phyloP scores from a whole-genome alignment of 2,888 invertebrate genomes.

The Cataglyphis rosenhaueri region DNA sequence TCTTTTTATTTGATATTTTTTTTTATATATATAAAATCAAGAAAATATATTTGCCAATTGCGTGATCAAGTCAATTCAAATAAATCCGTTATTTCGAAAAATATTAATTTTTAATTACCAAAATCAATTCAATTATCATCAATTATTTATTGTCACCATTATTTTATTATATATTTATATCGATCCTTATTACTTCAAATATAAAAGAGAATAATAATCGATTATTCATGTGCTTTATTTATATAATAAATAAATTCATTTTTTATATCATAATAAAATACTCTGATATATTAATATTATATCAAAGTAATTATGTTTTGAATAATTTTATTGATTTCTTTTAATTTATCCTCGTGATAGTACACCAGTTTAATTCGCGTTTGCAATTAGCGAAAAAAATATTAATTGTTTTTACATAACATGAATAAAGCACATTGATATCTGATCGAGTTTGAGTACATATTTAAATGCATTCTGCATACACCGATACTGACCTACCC shows the following conservation, averaged over 20 bases:
- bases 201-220: neutral
- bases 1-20: neutral
- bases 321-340: neutral
- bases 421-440: neutral
- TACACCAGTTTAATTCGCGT: neutral
- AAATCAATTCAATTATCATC: no score
- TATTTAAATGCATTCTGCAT: conserved; percentile 47
- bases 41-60: neutral
- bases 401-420: neutral
- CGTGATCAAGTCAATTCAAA: neutral
- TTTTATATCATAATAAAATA: neutral
- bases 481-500: conserved; percentile 84
- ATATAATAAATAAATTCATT: neutral
- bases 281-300: neutral
- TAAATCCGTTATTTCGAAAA: neutral
- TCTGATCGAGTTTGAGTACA: neutral
- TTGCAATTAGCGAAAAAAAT: neutral
- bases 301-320: neutral
- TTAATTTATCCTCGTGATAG: neutral
- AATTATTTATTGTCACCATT: neutral
- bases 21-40: neutral
- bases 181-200: neutral
- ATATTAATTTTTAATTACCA: neutral
- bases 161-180: conserved; percentile 11
- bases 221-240: neutral